Evolutionary conservation across 1,140 invertebrate species (phyloP).

Genomic region (Drosophila sturtevanti): DNA sequence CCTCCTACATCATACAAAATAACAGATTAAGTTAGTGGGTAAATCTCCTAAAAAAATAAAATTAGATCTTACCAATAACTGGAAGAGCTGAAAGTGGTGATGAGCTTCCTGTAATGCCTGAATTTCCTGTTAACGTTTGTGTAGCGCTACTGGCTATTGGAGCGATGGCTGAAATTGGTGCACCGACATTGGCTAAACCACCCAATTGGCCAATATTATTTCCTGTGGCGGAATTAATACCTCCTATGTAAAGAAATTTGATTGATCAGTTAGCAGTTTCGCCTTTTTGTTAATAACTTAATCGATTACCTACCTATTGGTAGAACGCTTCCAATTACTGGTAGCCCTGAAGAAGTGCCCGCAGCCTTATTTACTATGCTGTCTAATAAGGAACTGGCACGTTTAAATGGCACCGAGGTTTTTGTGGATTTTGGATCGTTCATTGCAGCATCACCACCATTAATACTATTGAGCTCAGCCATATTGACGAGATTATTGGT

Average conservation of each 20-base stretch:
- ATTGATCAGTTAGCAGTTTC: background rate
- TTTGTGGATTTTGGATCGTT: conserved; percentile 10
- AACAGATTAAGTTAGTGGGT: background rate
- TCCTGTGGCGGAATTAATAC: background rate
- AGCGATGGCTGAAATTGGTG: background rate
- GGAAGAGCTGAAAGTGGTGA: background rate
- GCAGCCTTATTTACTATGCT: background rate
- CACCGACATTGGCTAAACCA: background rate
- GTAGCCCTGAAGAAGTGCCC: background rate
- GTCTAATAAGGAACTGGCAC: conserved; percentile 14
- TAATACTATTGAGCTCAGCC: conserved; percentile 24
- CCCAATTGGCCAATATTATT: background rate
- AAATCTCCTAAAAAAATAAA: background rate
- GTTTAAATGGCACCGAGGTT: conserved; percentile 31
- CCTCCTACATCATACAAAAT: background rate
- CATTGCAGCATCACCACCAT: conserved; percentile 7
- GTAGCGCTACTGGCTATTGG: background rate
- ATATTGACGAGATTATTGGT: conserved; percentile 21
- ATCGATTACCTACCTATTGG: background rate
- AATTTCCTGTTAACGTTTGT: background rate
- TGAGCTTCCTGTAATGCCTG: background rate
- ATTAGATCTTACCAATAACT: background rate
- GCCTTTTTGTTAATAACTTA: background rate
- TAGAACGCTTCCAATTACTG: background rate
- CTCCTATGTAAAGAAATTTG: background rate